Evolutionary conservation across 2,113 vertebrate species (phyloP), one percentile per base, ranked within the genome.

Genomic region (Chamaetylas fuelleborni): DNA sequence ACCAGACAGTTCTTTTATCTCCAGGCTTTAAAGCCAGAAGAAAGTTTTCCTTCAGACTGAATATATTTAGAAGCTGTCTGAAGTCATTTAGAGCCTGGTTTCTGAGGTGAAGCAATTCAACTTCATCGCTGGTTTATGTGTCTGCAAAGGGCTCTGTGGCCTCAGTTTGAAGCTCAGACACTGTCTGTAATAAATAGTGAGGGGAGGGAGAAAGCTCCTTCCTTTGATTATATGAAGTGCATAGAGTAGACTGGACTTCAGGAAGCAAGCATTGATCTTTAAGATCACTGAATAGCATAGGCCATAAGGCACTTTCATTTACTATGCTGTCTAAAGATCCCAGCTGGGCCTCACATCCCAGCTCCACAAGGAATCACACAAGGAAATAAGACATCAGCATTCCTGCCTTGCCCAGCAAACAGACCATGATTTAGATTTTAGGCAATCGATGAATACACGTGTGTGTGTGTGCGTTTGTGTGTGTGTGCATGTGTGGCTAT

Each of bases 211-310:
- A 89, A 87, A 82, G 23, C 24, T 60, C 24, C 78, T 77, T 91
- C 66, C 86, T 95, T 89, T 91, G 93, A 92, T 94, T 97, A 77
- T 31, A 34, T 62, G 70, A 89, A 85, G 70, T 69, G 38, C 80
- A 45, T 25, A 78, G 50, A 79, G 78, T 51, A 87, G 81, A 90
- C 78, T 87, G 93, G 95, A 92, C 91, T 95, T 96, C 58, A 83
- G 94, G 94, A 95, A 96, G 64, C 71, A 67, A 66, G 86, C 76
- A 97, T 16, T 94, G 95, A 96, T 95, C 91, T 89, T 50, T 45
- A 76, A 91, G 84, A 94, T 93, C 94, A 81, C 82, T 86, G 80
- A 88, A 12, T 47, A 81, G 74, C 56, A 77, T 3, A 6, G 78
- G 64, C 74, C 54, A 85, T 6, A 57, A 9, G 3, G 78, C 71